phyloP scores from a whole-genome alignment of 2,797 vertebrate genomes.

The Fringilla coelebs region DNA sequence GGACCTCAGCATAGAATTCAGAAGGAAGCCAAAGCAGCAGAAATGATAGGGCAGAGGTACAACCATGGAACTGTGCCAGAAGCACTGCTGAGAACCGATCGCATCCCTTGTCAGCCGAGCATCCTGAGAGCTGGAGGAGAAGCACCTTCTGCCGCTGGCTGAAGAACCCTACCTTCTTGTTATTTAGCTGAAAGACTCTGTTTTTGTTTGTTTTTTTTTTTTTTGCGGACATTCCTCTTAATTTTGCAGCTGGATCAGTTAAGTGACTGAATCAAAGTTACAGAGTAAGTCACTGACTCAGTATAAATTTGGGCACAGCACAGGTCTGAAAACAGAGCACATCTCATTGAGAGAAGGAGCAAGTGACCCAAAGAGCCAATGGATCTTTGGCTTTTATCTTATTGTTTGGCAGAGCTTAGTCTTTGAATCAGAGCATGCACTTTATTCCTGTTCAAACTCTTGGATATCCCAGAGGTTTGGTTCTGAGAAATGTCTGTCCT shows the following conservation, averaged over 20 bases:
- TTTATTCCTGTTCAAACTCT: background rate
- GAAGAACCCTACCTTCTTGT: background rate
- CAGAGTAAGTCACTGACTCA: background rate
- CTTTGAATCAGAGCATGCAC: background rate
- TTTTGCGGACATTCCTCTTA: background rate
- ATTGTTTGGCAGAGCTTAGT: background rate
- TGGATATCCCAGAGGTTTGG: background rate
- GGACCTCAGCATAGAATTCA: conserved; percentile 9
- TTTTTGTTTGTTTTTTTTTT: background rate
- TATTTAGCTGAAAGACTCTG: background rate
- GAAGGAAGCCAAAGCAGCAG: conserved; percentile 39
- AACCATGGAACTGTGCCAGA: background rate
- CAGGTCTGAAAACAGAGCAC: background rate
- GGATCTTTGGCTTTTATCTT: background rate
- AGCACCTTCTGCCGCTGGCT: background rate
- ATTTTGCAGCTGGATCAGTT: background rate
- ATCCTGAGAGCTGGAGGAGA: background rate
- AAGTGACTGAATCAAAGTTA: background rate
- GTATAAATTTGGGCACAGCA: background rate
- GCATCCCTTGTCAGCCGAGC: background rate
- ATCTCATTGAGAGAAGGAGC: background rate
- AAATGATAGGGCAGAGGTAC: conserved; percentile 38
- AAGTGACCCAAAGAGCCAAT: background rate
- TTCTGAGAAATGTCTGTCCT: background rate
- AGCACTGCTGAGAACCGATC: background rate